Evolutionary conservation across 2,888 invertebrate genomes (phyloP).

Genomic region (Congeria kusceri): DNA sequence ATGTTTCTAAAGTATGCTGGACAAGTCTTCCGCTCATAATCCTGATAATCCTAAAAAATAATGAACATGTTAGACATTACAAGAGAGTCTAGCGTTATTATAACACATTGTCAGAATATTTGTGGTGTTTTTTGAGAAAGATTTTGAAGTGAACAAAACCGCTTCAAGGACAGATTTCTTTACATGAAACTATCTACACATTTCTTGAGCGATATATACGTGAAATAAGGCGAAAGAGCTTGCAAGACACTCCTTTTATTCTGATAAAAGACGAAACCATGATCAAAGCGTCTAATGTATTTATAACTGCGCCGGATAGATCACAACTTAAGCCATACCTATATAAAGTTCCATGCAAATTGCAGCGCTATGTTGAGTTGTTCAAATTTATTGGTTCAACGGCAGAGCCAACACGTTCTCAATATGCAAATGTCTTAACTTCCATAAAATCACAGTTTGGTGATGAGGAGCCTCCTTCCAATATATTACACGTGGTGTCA

Average conservation of each 20-base stretch:
- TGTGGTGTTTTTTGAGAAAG: slow-evolving; percentile 15
- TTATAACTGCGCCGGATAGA: slow-evolving; percentile 3
- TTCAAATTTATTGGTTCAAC: slow-evolving; percentile 38
- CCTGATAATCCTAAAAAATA: too few species aligned
- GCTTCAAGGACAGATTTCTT: not conserved
- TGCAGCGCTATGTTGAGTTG: slow-evolving; percentile 24
- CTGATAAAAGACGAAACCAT: slow-evolving; percentile 22
- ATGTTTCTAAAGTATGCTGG: too few species aligned
- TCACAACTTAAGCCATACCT: slow-evolving; percentile 36
- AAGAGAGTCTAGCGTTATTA: not conserved
- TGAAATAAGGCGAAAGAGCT: not conserved
- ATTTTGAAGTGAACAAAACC: not conserved
- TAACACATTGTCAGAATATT: slow-evolving; percentile 45
- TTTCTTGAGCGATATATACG: too few species aligned
- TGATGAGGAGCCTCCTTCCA: slow-evolving; percentile 13
- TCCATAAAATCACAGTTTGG: slow-evolving; percentile 21
- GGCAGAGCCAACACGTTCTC: slow-evolving; percentile 7
- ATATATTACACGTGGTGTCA: slow-evolving; percentile 11
- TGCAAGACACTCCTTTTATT: slow-evolving; percentile 29
- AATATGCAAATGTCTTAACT: slow-evolving; percentile 34
- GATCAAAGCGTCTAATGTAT: slow-evolving; percentile 22
- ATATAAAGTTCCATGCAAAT: slow-evolving; percentile 33
- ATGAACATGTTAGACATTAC: too few species aligned
- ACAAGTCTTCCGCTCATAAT: too few species aligned
- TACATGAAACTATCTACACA: not conserved